These are phyloP conservation scores for Erythrocebus patas DNA, from an alignment of 2,113 vertebrate species.

Conservation along the genomic window DNA sequence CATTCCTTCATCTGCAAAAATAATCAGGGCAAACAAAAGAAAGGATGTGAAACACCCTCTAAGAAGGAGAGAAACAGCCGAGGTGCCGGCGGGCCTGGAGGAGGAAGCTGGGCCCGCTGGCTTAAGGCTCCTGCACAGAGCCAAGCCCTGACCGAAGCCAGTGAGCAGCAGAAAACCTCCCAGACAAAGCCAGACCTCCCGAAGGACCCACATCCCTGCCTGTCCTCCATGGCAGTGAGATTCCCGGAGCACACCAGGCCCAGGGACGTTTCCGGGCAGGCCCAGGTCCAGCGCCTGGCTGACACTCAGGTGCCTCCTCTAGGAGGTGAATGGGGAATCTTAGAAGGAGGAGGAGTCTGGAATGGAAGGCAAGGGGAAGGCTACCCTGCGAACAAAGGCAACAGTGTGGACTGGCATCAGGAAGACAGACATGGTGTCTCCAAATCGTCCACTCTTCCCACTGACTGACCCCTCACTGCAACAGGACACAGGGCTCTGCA, in stretches of 20 bases:
- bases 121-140: background rate
- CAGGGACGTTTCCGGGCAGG: no score
- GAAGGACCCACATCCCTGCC: no score
- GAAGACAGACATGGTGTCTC: background rate
- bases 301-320: background rate
- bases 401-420: fast-evolving
- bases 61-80: background rate
- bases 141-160: no score
- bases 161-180: background rate
- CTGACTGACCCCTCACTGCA: no score
- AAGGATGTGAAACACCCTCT: background rate
- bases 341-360: no score
- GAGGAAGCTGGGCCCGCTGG: fast-evolving
- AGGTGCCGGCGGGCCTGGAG: fast-evolving
- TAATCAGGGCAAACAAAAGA: background rate
- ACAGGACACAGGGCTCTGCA: background rate
- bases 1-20: background rate
- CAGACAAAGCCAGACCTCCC: background rate
- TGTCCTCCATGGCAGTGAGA: background rate
- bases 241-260: background rate
- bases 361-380: background rate
- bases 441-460: background rate
- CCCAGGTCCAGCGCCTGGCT: background rate
- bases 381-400: background rate
- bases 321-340: background rate